Conservation (phyloP, 2,113 vertebrate genomes). For the Lepus americanus region DNA sequence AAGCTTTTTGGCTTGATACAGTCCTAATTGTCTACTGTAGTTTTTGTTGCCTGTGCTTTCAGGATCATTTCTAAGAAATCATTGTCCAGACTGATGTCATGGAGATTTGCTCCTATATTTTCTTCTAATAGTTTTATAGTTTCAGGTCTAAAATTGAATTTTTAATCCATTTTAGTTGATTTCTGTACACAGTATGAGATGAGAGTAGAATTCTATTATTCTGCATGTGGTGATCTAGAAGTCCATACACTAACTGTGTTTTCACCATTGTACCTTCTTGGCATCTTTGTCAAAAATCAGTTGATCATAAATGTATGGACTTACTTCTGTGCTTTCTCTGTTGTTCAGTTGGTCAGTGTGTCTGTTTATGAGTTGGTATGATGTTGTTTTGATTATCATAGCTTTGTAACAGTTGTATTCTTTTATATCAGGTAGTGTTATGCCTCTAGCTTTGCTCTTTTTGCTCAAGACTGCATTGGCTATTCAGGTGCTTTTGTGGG, state of each 20-base stretch:
- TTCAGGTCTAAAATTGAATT: not conserved
- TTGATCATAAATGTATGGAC: not conserved
- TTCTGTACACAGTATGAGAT: not conserved
- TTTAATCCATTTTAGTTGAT: not conserved
- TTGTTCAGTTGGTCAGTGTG: not conserved
- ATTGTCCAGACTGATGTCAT: not conserved
- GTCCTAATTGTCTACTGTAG: not conserved
- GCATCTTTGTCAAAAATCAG: not conserved
- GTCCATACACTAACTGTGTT: not conserved
- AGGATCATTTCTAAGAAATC: not conserved
- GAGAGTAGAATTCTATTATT: not conserved
- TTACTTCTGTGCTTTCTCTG: not conserved
- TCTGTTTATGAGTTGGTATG: not conserved
- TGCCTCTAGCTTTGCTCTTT: not conserved
- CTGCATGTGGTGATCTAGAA: not conserved
- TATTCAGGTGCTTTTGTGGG: not conserved
- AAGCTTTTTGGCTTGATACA: not conserved
- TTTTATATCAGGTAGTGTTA: not conserved
- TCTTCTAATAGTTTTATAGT: not conserved
- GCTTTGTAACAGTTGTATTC: too few species aligned
- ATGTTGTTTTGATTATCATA: not conserved
- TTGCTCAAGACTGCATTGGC: not conserved
- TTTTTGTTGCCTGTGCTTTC: not conserved
- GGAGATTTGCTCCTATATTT: not conserved
- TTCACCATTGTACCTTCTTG: not conserved